Evolutionary conservation across 2,888 invertebrate genomes (phyloP), one percentile per base, ranked within the genome.

Genomic region (Pollenia amentaria): DNA sequence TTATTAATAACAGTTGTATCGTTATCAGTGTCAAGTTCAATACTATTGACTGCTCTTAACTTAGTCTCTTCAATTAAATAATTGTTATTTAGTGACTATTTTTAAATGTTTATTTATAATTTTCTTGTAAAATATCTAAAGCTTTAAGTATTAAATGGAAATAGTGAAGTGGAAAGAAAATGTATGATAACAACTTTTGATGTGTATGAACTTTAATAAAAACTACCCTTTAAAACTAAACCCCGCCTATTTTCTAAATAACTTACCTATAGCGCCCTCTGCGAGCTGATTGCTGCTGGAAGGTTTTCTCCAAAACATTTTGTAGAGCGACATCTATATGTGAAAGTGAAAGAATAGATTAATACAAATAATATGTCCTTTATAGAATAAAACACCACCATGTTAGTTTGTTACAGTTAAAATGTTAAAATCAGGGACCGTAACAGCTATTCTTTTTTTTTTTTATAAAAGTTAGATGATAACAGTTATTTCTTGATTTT

Each of bases 201-300:
- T 9, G 21, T 21, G 12, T 53, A 53, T n/a, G 3, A n/a, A 16
- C 8, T n/a, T 10, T 12, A 57, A 44, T n/a, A 53, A 77, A 79
- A 62, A 64, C 60, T 16, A 79, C 79, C 70, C 70, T 16, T 51
- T 40, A 29, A 4, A 29, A 44, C n/a, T 21, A 21, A 51, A 51
- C 79, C 72, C 79, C 79, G 29, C 79, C 79, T 44, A 2, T 16
- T 55, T 42, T 14, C 21, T 12, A 46, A 11, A 1, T 18, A n/a
- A 4, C 12, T 38, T 51, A 2, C 8, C 0, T 6, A 8, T 44
- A 29, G 62, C 42, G 62, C 12, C 62, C n/a, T 72, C 72, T 72
- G 42, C 6, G 11, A 57, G 18, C 44, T 29, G 29, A 29, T 29
- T 29, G 6, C 29, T 29, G 29, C 29, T 29, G 4, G 6, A 29